Evolutionary conservation across 1,140 invertebrate species (phyloP).

Genomic region (Drosophila equinoxialis): DNA sequence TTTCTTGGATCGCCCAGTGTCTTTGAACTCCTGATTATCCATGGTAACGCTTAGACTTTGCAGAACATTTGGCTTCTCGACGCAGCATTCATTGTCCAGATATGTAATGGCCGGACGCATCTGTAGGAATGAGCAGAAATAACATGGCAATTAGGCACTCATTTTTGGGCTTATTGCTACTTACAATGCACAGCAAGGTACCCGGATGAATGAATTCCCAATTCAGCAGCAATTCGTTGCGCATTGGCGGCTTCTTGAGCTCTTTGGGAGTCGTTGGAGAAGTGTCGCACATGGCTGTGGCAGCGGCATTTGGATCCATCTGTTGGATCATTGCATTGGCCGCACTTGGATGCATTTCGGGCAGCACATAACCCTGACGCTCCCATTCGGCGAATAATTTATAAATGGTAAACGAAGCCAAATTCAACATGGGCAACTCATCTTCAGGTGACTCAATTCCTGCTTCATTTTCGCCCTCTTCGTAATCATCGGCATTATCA

Average conservation of each 20-base stretch:
- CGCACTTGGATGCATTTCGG: constrained; percentile 78
- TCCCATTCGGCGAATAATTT: constrained; percentile 91
- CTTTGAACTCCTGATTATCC: constrained; percentile 84
- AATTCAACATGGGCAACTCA: constrained; percentile 89
- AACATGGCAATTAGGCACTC: background rate
- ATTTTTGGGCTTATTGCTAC: background rate
- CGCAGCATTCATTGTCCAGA: constrained; percentile 85
- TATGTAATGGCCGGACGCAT: constrained; percentile 88
- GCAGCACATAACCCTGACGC: constrained; percentile 87
- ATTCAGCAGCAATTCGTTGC: constrained; percentile 85
- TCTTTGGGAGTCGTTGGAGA: constrained; percentile 56
- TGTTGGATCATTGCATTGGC: constrained; percentile 32
- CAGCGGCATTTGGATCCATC: constrained; percentile 61
- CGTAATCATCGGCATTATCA: constrained; percentile 29
- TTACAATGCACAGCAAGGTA: constrained; percentile 86
- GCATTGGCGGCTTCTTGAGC: constrained; percentile 82
- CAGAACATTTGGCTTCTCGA: constrained; percentile 86
- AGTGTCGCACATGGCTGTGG: background rate
- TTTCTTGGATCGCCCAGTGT: constrained; percentile 84
- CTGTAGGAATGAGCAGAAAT: constrained; percentile 71
- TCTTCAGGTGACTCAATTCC: constrained; percentile 72
- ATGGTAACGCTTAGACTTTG: constrained; percentile 84
- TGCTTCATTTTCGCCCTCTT: background rate
- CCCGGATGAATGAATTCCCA: constrained; percentile 88
- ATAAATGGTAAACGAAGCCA: constrained; percentile 89